Evolutionary conservation across 2,113 vertebrate genomes (phyloP).

Genomic region (Lamprotornis superbus): DNA sequence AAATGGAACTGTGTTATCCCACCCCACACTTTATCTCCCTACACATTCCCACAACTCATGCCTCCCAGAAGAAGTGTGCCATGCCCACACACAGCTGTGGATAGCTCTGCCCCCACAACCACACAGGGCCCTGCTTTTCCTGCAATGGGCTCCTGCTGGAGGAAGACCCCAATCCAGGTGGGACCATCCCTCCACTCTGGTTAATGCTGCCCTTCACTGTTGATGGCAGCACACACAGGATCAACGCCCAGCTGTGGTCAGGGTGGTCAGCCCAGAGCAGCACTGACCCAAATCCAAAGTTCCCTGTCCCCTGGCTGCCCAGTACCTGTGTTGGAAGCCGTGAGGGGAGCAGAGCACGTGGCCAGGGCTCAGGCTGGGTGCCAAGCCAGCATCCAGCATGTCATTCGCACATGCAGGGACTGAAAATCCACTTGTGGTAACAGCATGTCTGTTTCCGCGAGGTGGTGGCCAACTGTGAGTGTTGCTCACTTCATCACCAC

Average conservation of each 20-base stretch:
- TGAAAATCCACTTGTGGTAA: constrained; percentile 56
- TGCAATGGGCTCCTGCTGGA: neutral
- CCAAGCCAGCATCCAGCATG: constrained; percentile 36
- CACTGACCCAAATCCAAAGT: neutral
- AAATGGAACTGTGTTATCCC: neutral
- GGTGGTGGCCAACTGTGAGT: constrained; percentile 56
- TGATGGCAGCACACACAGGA: neutral
- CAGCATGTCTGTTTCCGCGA: constrained; percentile 47
- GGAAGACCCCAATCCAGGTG: neutral
- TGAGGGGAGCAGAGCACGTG: neutral
- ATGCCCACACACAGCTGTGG: neutral
- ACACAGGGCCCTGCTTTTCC: neutral
- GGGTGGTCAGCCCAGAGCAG: neutral
- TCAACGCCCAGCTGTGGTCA: accelerated
- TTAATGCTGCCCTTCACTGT: neutral
- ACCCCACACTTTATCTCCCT: neutral
- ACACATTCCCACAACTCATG: neutral
- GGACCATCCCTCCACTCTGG: neutral
- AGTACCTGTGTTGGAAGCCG: neutral
- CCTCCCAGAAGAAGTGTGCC: neutral
- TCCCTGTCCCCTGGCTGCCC: neutral
- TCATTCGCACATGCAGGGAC: constrained; percentile 46
- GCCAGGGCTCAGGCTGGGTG: constrained; percentile 22
- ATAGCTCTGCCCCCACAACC: neutral
- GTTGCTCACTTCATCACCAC: constrained; percentile 62